Evolutionary conservation across 1,140 invertebrate species (phyloP).

Genomic region (Cydia fagiglandana): DNA sequence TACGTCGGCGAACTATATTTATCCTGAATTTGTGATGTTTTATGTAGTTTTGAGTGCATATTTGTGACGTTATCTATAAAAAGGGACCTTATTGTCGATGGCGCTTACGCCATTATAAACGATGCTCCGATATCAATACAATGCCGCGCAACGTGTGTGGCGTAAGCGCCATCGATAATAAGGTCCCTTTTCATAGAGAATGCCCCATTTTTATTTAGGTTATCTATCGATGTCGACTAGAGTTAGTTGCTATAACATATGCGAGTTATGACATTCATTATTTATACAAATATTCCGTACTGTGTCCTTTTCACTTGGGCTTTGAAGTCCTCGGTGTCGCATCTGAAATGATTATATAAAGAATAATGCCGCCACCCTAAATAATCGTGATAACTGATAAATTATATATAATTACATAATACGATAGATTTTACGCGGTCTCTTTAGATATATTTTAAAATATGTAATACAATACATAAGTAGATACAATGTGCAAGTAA

Average conservation of each 20-base stretch:
- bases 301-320: conserved; percentile 78
- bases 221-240: conserved; percentile 25
- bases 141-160: no score
- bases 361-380: conserved; percentile 38
- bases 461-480: background rate
- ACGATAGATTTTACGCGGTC: background rate
- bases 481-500: no score
- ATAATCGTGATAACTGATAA: conserved; percentile 18
- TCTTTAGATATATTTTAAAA: background rate
- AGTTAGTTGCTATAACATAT: background rate
- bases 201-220: no score
- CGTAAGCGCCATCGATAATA: no score
- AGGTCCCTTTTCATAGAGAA: no score
- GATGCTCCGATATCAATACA: no score
- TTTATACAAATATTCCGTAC: conserved; percentile 57
- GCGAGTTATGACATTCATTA: conserved; percentile 34
- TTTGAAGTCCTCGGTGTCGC: conserved; percentile 75
- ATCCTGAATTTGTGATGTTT: no score
- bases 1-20: no score
- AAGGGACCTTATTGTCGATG: no score
- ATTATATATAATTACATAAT: background rate
- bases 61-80: no score
- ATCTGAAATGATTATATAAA: conserved; percentile 66
- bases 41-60: no score
- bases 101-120: no score